Percentiles rank a stretch among this genome's conserved stretches.
phyloP scores from a whole-genome alignment of 2,113 vertebrate species.

The Bufo bufo region DNA sequence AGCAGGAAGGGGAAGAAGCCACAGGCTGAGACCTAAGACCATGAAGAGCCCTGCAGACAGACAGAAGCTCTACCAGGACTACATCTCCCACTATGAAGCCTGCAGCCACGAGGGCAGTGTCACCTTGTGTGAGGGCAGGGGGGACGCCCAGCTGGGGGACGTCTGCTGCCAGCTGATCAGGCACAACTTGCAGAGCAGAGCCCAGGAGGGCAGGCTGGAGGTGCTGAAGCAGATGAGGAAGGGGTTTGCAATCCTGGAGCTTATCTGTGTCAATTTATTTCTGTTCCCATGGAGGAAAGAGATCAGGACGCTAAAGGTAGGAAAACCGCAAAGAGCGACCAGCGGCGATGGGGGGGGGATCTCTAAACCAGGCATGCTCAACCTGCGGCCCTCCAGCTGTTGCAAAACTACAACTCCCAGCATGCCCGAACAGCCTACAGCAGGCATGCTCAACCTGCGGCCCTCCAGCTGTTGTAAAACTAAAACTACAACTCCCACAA shows the following conservation, averaged over 20 bases:
- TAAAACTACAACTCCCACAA: too few relatives aligned
- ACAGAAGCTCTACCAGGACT: conserved; percentile 52
- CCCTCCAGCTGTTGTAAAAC: too few relatives aligned
- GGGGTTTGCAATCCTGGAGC: conserved; percentile 69
- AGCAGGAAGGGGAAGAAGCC: background rate
- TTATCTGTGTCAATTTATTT: conserved; percentile 68
- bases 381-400: too few relatives aligned
- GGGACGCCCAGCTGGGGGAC: background rate
- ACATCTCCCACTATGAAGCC: conserved; percentile 55
- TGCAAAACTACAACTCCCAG: too few relatives aligned
- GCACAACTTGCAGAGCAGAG: conserved; percentile 45
- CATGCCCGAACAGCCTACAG: too few relatives aligned
- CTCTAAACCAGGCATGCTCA: background rate
- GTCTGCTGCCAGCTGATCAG: conserved; percentile 57
- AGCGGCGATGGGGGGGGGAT: background rate
- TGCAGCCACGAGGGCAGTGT: conserved; percentile 53
- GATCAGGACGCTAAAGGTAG: conserved; percentile 69
- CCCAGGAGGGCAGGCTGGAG: background rate
- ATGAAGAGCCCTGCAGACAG: conserved; percentile 47
- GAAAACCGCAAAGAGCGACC: background rate
- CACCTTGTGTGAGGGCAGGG: conserved; percentile 48
- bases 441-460: too few relatives aligned
- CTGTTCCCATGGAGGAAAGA: conserved; percentile 71
- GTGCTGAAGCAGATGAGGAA: conserved; percentile 51
- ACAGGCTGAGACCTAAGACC: background rate